Percentiles rank a stretch among this genome's conserved stretches.
phyloP scores from a whole-genome alignment of 2,797 vertebrate genomes.

The Pogonophryne albipinna region DNA sequence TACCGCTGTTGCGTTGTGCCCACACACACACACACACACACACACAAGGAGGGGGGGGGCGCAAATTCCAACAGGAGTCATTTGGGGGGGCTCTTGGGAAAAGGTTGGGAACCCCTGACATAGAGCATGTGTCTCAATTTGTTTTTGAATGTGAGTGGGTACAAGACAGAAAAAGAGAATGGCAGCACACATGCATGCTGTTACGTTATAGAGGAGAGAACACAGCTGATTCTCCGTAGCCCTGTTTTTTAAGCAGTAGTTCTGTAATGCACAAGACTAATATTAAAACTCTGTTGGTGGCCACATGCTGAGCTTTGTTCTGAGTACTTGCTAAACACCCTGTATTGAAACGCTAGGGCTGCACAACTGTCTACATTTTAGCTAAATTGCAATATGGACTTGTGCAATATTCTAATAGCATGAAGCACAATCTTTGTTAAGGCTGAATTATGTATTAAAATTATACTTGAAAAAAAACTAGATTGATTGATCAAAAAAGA shows the following conservation, averaged over 20 bases:
- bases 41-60: too few relatives aligned
- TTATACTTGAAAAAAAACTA: conserved; percentile 18
- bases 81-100: too few relatives aligned
- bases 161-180: background rate
- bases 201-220: conserved; percentile 18
- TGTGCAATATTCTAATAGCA: too few relatives aligned
- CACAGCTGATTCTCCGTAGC: conserved; percentile 17
- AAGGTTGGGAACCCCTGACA: background rate
- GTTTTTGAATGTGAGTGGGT: conserved; percentile 27
- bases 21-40: too few relatives aligned
- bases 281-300: background rate
- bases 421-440: too few relatives aligned
- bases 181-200: conserved; percentile 1
- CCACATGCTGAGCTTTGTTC: conserved; percentile 17
- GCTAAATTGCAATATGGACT: too few relatives aligned
- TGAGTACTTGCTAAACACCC: conserved; percentile 10
- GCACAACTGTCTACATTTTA: conserved; percentile 2
- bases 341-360: conserved; percentile 3
- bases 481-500: conserved; percentile 1
- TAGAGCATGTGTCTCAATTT: conserved; percentile 38
- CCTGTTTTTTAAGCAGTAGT: background rate
- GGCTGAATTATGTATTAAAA: too few relatives aligned
- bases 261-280: conserved; percentile 19
- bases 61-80: too few relatives aligned
- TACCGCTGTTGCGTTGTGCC: too few relatives aligned